Evolutionary conservation across 2,888 invertebrate species (phyloP).

Genomic region (Anoplius nigerrimus): DNA sequence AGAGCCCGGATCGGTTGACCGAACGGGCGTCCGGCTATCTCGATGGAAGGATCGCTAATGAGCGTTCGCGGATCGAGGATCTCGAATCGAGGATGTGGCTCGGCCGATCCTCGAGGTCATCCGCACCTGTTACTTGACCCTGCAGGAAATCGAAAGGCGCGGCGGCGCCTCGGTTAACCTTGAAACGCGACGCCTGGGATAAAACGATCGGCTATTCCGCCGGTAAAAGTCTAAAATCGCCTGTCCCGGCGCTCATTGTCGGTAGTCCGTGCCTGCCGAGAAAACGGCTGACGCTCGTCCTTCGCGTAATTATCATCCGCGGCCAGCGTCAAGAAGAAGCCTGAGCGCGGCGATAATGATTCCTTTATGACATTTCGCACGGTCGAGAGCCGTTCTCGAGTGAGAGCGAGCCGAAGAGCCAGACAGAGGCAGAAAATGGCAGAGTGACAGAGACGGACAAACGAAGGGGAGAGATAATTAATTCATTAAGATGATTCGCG

Average conservation of each 20-base stretch:
- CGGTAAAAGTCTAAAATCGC: no score
- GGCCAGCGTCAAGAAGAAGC: neutral
- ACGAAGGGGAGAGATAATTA: neutral
- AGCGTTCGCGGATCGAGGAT: neutral
- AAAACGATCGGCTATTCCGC: no score
- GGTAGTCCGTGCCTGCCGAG: neutral
- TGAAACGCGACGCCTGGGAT: neutral
- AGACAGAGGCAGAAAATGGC: neutral
- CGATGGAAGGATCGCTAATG: neutral
- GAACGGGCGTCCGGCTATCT: neutral
- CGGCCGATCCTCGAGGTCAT: conserved; percentile 12
- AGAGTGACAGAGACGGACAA: neutral
- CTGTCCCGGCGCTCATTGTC: no score
- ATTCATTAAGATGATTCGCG: no score
- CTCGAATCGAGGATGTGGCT: no score
- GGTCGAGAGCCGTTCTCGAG: no score
- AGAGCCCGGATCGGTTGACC: no score
- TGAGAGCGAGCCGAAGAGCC: neutral
- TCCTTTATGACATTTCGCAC: conserved; percentile 6
- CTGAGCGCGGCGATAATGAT: neutral
- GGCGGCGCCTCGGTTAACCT: conserved; percentile 3
- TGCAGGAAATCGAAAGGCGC: conserved; percentile 17
- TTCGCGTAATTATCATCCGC: neutral
- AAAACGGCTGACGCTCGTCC: neutral
- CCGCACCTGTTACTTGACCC: conserved; percentile 14